A percentile compares a stretch with the other conserved stretches of the same genome.
These are phyloP conservation scores for Cerastis rubricosa DNA, from an alignment of 2,888 invertebrate species.

Conservation along the genomic window DNA sequence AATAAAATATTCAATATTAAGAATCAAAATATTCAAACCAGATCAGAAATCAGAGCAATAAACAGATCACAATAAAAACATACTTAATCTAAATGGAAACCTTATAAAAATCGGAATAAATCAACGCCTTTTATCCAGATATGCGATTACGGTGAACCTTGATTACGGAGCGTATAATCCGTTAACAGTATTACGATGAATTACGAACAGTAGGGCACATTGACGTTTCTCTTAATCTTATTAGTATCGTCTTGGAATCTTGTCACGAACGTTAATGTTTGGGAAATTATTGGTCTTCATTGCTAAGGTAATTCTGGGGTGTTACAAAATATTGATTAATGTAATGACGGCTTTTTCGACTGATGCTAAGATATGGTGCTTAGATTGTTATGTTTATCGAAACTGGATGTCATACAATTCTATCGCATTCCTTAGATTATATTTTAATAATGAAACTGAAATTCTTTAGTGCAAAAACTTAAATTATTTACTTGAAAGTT, in stretches of 20 bases:
- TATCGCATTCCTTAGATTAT: slow-evolving; percentile 2
- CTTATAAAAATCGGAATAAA: slow-evolving; percentile 45
- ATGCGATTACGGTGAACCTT: slow-evolving; percentile 59
- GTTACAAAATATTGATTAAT: slow-evolving; percentile 43
- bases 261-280: slow-evolving; percentile 53
- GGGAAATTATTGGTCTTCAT: slow-evolving; percentile 35
- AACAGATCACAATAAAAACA: slow-evolving; percentile 22
- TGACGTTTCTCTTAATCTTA: slow-evolving; percentile 72
- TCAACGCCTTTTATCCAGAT: slow-evolving; percentile 50
- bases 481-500: neutral
- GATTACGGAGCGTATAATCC: slow-evolving; percentile 71
- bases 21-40: neutral
- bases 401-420: slow-evolving; percentile 21
- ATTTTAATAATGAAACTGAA: neutral
- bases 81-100: slow-evolving; percentile 20
- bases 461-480: neutral
- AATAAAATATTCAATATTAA: too few relatives aligned
- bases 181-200: slow-evolving; percentile 74
- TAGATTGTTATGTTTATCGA: slow-evolving; percentile 8
- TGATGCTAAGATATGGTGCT: slow-evolving; percentile 23
- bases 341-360: slow-evolving; percentile 15
- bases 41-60: slow-evolving; percentile 5
- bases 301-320: slow-evolving; percentile 16
- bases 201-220: slow-evolving; percentile 71
- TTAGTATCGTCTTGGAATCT: slow-evolving; percentile 66